A percentile compares a stretch with the other conserved stretches of the same genome.
Conservation (phyloP, 2,888 invertebrate genomes). For the Tuberolachnus salignus region DNA sequence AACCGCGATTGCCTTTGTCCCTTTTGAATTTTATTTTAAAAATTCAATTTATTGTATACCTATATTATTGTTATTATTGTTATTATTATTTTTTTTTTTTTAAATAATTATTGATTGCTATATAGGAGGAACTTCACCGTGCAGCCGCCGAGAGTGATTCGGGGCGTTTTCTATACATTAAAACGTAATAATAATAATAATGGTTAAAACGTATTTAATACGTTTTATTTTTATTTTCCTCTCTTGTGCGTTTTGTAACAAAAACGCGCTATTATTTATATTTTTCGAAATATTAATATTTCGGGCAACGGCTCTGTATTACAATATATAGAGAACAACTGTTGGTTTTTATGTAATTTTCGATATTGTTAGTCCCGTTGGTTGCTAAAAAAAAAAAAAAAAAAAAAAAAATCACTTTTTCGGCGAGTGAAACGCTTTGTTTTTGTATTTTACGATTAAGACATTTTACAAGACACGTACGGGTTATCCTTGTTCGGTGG, state of each 20-base stretch:
- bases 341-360: constrained; percentile 13
- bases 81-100: constrained; percentile 30
- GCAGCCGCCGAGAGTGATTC: background rate
- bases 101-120: constrained; percentile 31
- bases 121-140: background rate
- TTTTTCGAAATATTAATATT: constrained; percentile 24
- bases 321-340: constrained; percentile 40
- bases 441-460: no score
- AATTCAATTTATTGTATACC: constrained; percentile 4
- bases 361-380: constrained; percentile 1
- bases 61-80: no score
- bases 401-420: background rate
- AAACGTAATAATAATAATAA: no score
- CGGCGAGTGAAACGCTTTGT: no score
- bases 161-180: background rate
- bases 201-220: no score
- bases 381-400: background rate
- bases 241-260: background rate
- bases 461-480: no score
- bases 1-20: background rate
- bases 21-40: constrained; percentile 3
- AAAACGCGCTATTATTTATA: constrained; percentile 31
- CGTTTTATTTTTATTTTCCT: constrained; percentile 13
- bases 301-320: no score
- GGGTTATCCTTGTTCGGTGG: no score